Evolutionary conservation across 2,888 invertebrate species (phyloP), one percentile per base, ranked within the genome.

Genomic region (Tortrix viridana): DNA sequence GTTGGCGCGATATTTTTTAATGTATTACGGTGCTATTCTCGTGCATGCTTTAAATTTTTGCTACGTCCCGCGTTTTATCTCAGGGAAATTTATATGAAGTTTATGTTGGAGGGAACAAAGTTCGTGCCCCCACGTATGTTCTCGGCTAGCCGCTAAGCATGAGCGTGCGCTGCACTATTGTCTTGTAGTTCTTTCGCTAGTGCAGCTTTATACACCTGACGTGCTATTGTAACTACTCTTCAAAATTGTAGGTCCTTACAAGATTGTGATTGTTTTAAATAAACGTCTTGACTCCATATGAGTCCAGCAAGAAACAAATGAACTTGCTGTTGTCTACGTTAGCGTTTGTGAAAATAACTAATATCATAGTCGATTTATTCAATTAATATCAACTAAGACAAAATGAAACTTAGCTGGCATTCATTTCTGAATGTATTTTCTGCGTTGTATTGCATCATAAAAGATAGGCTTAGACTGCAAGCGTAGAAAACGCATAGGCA

Each of bases 1-100:
- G 52, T 61, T 23, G 54, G 49, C n/a, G 47, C 26, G 23, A 44
- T 22, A 38, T 65, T 53, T 57, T 57, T 65, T 47, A 61, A 47
- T 32, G 47, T 38, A 26, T 47, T 44, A 16, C 44, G 18, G 7
- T n/a, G 53, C 14, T 26, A 16, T 26, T 22, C 41, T 16, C 38
- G 16, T 53, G 41, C 41, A 53, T 38, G 53, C 16, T 53, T 41
- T 53, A 43, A 49, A 54, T 55, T 48, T 49, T 47, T 47, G 37
- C 43, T 41, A 20, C 41, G 41, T 44, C 49, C 53, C 37, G 48
- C 55, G 43, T 46, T 61, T 61, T 57, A 56, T 56, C 50, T 57
- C 62, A 4, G 19, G 50, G 19, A 52, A 57, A 50, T 62, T 50
- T 62, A 50, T 52, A 52, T 50, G 26, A 12, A 50, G 18, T 49